Conservation (phyloP, 1,140 invertebrate genomes). For the Episyrphus balteatus region DNA sequence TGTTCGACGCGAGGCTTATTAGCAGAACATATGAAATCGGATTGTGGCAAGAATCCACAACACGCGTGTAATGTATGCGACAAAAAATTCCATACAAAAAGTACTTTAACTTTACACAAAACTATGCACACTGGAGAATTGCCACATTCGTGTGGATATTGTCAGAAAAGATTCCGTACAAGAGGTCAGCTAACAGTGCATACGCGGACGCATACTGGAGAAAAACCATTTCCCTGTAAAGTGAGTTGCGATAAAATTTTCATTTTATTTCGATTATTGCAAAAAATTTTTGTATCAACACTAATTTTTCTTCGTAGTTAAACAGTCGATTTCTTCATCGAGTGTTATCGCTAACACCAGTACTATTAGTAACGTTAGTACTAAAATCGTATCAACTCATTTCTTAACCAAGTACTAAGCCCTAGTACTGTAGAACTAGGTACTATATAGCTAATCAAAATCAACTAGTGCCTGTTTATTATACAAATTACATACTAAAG, state of each 20-base stretch:
- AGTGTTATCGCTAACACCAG: too few species aligned
- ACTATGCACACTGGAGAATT: slow-evolving; percentile 29
- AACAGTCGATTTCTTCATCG: too few species aligned
- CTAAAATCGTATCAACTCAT: too few species aligned
- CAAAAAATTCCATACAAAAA: slow-evolving; percentile 22
- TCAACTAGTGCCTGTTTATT: too few species aligned
- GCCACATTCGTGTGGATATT: slow-evolving; percentile 26
- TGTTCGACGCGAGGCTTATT: slow-evolving; percentile 5
- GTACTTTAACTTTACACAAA: slow-evolving; percentile 23
- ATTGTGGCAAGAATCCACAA: slow-evolving; percentile 7
- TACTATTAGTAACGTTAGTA: too few species aligned
- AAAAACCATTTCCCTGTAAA: slow-evolving; percentile 77
- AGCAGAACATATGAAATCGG: slow-evolving; percentile 2
- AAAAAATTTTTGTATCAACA: neutral
- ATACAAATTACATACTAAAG: too few species aligned
- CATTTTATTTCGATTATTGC: neutral
- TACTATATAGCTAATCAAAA: too few species aligned
- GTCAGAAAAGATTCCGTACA: slow-evolving; percentile 30
- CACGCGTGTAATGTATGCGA: slow-evolving; percentile 11
- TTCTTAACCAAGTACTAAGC: too few species aligned
- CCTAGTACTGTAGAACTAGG: too few species aligned
- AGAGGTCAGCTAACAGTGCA: slow-evolving; percentile 43
- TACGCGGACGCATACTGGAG: slow-evolving; percentile 81
- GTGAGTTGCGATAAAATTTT: slow-evolving; percentile 6
- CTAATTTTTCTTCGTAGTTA: neutral